Base-by-base conservation (phyloP, 2,797 vertebrate species). In the Trematomus bernacchii region DNA sequence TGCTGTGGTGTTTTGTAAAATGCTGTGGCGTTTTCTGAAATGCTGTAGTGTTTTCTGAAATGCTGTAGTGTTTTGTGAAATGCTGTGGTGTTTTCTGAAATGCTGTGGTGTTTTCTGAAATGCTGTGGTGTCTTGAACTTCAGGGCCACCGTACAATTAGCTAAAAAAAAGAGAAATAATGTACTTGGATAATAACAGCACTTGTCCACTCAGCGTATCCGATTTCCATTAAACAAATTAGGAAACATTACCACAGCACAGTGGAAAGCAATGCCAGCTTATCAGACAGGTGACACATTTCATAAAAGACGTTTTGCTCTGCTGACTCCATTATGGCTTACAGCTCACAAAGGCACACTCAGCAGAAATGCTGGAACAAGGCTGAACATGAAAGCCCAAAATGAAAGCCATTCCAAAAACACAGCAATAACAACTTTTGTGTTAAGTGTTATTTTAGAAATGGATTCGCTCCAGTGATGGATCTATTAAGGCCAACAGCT, bases 291-390 rank as follows among this genome's bases (percentile, higher is more conserved):
- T 50, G 59, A 71, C 44, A 63, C 7, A 2, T 66, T 66, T 37
- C 33, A 16, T 21, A 13, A 23, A 21, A 53, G 5, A 27, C 0
- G 27, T 73, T 67, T 62, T 51, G 50, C 71, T 44, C 53, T 13
- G 66, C 23, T 47, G 61, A 33, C 59, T 80, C 76, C 73, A 71
- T 84, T 60, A 82, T 6, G 42, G 42, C 40, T 62, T 33, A 40
- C 65, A 33, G 57, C 80, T 59, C 64, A 68, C 57, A 46, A 43
- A 74, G 10, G 51, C 70, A 13, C 50, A 64, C 65, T 86, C 80
- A 73, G 85, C 71, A 65, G 37, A 77, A 84, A 65, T 2, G 11
- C 57, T 53, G 48, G 30, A 79, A 69, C 65, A 55, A 18, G 48
- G 16, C 5, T 15, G 43, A 51, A 37, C 9, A 50, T 42, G 30